Evolutionary conservation across 2,888 invertebrate genomes (phyloP).

Genomic region (Drosophila helvetica): DNA sequence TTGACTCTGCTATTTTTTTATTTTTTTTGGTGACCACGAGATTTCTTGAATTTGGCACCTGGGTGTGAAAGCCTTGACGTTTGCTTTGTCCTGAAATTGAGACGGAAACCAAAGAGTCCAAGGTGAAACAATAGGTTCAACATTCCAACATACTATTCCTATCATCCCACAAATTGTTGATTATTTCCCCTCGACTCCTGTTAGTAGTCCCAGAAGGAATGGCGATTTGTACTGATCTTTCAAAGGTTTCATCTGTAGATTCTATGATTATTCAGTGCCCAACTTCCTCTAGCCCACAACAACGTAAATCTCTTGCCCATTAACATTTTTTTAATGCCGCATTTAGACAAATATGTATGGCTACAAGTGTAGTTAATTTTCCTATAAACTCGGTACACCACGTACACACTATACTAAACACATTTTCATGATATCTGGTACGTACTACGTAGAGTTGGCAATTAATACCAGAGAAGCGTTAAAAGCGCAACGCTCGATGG

Average conservation of each 20-base stretch:
- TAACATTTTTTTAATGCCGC: constrained; percentile 73
- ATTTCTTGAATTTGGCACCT: constrained; percentile 57
- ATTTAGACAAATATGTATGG: constrained; percentile 48
- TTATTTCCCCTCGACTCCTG: too few relatives aligned
- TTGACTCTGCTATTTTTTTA: constrained; percentile 52
- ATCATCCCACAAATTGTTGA: too few relatives aligned
- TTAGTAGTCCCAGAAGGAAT: too few relatives aligned
- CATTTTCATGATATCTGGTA: constrained; percentile 65
- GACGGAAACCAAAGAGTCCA: neutral
- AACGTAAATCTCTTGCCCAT: constrained; percentile 37
- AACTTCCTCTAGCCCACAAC: constrained; percentile 14
- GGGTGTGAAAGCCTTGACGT: constrained; percentile 69
- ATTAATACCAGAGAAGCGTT: constrained; percentile 70
- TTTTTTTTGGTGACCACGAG: constrained; percentile 20
- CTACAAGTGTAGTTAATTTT: constrained; percentile 41
- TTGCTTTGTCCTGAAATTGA: constrained; percentile 28
- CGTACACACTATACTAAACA: neutral
- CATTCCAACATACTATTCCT: neutral
- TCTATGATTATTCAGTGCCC: neutral
- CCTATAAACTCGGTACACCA: neutral
- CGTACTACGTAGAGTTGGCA: constrained; percentile 32
- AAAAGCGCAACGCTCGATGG: constrained; percentile 72
- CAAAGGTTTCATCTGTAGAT: too few relatives aligned
- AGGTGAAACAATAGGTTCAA: constrained; percentile 8
- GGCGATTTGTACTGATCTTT: too few relatives aligned